Conservation (phyloP, 2,888 invertebrate genomes). For the Idaea biselata region DNA sequence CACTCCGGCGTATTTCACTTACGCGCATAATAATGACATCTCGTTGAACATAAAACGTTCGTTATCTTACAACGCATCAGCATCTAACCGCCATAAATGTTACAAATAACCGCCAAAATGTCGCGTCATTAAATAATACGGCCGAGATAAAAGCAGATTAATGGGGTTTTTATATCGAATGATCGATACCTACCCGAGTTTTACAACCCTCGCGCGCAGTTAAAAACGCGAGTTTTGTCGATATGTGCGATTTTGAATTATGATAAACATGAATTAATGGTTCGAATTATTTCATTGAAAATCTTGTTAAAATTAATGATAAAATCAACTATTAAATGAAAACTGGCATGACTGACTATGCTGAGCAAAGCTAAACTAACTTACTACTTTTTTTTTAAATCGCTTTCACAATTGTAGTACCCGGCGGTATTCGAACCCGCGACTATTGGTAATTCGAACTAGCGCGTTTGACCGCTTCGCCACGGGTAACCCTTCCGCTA, state of each 20-base stretch:
- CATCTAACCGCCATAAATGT: constrained; percentile 66
- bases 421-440: too few species aligned
- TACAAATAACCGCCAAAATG: constrained; percentile 76
- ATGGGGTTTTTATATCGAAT: constrained; percentile 72
- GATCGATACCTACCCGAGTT: constrained; percentile 55
- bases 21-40: constrained; percentile 45
- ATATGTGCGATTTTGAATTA: constrained; percentile 66
- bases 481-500: too few species aligned
- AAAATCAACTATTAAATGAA: too few species aligned
- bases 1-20: constrained; percentile 46
- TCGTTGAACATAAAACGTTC: constrained; percentile 45
- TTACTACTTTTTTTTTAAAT: too few species aligned
- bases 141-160: constrained; percentile 76
- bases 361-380: too few species aligned
- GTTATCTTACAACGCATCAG: constrained; percentile 66
- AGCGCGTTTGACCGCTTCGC: too few species aligned
- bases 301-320: neutral
- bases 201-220: constrained; percentile 55
- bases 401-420: too few species aligned
- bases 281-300: neutral
- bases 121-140: constrained; percentile 77
- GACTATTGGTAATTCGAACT: too few species aligned
- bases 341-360: too few species aligned
- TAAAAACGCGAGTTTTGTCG: constrained; percentile 56
- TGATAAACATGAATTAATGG: constrained; percentile 42